Base-by-base conservation (phyloP, 2,888 invertebrate species). In the Thelaira solivaga region DNA sequence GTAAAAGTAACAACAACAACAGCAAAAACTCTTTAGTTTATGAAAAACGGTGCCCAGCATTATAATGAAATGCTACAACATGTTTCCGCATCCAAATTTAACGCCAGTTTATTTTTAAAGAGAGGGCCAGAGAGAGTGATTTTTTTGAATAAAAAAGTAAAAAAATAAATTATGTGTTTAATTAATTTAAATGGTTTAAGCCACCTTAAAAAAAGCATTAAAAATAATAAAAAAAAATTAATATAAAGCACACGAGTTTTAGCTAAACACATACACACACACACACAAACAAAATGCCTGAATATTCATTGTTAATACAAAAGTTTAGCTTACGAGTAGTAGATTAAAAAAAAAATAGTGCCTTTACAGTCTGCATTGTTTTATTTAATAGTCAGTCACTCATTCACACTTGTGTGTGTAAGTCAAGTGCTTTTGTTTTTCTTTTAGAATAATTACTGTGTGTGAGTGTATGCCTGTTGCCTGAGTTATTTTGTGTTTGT, bases 1-100 rank as follows among this genome's bases (percentile, higher is more conserved):
- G 83, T 84, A 85, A 85, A 85, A 83, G 84, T 83, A 84, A 83
- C 84, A 84, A 82, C 81, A 82, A 69, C 75, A 76, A 64, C 10
- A 16, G 31, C 11, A 6, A 34, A 16, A 11, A 59, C 39, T 34
- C 29, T 61, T 41, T 16, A 47, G 41, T 53, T 26, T 2, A 45
- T 6, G 36, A 5, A 20, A 7, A 22, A 4, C 24, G 5, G 31
- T 43, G 47, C 10, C 34, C 24, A 24, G 26, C 18, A 49, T 16
- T 20, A 43, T 67, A 61, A 62, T 61, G 43, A 80, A 80, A 59
- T 75, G 79, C 77, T 73, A 77, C 80, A 80, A 77, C 76, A 80
- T 76, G 75, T 80, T 81, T 81, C 81, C 81, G 77, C 80, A 80
- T 75, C 39, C 57, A 67, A 64, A 67, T 67, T 62, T 72, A 65